Percentiles rank a stretch among this genome's conserved stretches.
These are phyloP conservation scores for Pelecanoides urinatrix DNA, from an alignment of 2,113 vertebrate species.

Conservation along the genomic window DNA sequence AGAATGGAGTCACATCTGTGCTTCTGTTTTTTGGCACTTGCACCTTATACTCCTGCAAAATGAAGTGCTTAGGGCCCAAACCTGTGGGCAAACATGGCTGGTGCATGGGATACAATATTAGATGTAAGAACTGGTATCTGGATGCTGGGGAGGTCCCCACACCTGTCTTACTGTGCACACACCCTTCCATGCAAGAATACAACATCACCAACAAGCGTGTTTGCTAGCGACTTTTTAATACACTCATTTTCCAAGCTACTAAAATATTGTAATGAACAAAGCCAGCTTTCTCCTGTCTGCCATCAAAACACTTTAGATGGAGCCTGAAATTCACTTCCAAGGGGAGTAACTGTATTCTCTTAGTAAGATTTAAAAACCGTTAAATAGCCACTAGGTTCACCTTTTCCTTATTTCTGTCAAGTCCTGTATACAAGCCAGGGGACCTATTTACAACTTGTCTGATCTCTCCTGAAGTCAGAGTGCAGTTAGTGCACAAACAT, in stretches of 20 bases:
- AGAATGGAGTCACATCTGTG: background rate
- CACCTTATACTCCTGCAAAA: background rate
- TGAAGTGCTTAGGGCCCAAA: background rate
- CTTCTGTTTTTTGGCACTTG: background rate
- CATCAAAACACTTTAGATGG: background rate
- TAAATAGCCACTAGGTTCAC: background rate
- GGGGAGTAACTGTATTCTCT: background rate
- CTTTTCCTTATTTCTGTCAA: background rate
- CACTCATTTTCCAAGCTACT: background rate
- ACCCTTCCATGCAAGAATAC: background rate
- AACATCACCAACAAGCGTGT: background rate
- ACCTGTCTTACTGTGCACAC: too few species aligned
- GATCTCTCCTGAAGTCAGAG: background rate
- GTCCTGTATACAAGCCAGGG: background rate
- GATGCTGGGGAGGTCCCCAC: background rate
- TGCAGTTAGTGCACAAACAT: background rate
- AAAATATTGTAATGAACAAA: background rate
- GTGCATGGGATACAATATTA: background rate
- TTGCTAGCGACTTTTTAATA: background rate
- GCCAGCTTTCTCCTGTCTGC: background rate
- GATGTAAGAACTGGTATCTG: background rate
- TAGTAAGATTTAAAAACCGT: background rate
- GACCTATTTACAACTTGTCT: background rate
- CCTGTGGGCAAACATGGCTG: accelerated
- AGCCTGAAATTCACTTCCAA: background rate